These are phyloP conservation scores for Hypothenemus hampei DNA, from an alignment of 1,140 invertebrate species.

Conservation along the genomic window DNA sequence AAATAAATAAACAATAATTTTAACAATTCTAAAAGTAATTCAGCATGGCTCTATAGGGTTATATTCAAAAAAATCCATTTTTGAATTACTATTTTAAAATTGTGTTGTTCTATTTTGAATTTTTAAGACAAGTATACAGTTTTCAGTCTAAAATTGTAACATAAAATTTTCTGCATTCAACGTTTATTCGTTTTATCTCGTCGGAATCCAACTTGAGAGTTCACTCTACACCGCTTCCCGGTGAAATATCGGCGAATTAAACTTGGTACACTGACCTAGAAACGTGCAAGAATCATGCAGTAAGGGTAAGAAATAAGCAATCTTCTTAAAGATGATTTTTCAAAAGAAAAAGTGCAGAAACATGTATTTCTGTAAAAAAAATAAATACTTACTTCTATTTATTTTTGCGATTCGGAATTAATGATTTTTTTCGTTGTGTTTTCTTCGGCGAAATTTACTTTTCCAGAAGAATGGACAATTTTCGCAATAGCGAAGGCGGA, in stretches of 20 bases:
- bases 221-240: slow-evolving; percentile 12
- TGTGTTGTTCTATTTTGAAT: no score
- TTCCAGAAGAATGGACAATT: slow-evolving; percentile 42
- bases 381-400: no score
- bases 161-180: neutral
- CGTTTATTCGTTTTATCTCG: slow-evolving; percentile 10
- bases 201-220: slow-evolving; percentile 10
- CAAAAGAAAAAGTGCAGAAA: no score
- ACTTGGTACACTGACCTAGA: slow-evolving; percentile 26
- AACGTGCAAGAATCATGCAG: slow-evolving; percentile 23
- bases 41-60: no score
- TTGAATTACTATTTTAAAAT: no score
- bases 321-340: slow-evolving; percentile 3
- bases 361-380: no score
- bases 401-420: slow-evolving; percentile 22
- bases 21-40: no score
- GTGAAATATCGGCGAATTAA: slow-evolving; percentile 26
- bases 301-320: slow-evolving; percentile 19
- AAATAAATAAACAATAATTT: no score
- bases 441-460: slow-evolving; percentile 40
- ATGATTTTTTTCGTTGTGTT: no score
- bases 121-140: no score
- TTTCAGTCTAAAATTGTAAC: no score
- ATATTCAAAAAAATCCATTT: no score
- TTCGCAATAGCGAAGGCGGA: slow-evolving; percentile 31